phyloP scores from a whole-genome alignment of 2,888 invertebrate species.

The Xanthorhoe designata region DNA sequence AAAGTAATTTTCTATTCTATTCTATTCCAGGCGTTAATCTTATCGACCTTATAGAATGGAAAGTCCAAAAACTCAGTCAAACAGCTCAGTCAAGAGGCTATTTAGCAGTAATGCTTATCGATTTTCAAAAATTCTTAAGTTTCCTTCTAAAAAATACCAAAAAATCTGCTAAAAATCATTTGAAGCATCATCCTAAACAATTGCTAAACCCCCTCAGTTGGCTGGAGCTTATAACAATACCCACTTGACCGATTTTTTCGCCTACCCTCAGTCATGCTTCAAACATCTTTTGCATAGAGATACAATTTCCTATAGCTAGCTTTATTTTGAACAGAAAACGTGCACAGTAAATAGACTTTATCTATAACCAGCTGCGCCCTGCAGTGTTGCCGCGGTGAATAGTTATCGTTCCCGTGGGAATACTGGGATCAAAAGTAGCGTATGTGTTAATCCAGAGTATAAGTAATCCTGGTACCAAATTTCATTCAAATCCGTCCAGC shows the following conservation, averaged over 20 bases:
- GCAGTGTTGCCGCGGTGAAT: too few species aligned
- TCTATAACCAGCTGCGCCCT: too few species aligned
- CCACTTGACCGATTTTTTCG: conserved; percentile 37
- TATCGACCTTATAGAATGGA: too few species aligned
- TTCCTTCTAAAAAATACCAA: conserved; percentile 12
- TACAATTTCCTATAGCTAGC: conserved; percentile 1
- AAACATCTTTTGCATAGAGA: conserved; percentile 27
- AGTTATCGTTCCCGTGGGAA: too few species aligned
- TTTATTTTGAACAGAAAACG: background rate
- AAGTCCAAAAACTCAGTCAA: background rate
- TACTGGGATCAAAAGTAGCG: too few species aligned
- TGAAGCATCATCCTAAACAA: conserved; percentile 21
- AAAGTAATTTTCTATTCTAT: too few species aligned
- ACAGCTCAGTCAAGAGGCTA: background rate
- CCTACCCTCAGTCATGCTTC: conserved; percentile 31
- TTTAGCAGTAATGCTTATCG: background rate
- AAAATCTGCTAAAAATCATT: too few species aligned
- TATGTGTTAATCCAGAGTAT: too few species aligned
- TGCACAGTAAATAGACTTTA: background rate
- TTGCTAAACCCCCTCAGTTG: conserved; percentile 13
- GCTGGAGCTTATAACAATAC: conserved; percentile 28
- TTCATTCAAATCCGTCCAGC: too few species aligned
- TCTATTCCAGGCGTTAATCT: too few species aligned
- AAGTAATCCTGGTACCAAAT: too few species aligned
- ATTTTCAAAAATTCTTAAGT: background rate